Percentiles rank a stretch among this genome's conserved stretches.
Conservation (phyloP, 2,888 invertebrate species). For the Agrotis clavis region DNA sequence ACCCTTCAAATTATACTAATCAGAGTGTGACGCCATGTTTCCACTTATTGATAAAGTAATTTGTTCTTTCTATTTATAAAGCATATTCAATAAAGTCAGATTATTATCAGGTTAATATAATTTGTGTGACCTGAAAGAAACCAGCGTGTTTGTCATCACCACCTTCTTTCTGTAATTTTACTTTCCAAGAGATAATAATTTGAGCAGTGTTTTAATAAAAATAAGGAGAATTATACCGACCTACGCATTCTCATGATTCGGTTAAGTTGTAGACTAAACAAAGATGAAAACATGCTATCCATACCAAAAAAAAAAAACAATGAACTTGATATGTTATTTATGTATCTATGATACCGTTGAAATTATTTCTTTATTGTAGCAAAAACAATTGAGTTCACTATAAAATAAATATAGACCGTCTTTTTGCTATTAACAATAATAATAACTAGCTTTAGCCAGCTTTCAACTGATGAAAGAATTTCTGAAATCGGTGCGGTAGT, state of each 20-base stretch:
- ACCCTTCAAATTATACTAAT: too few species aligned
- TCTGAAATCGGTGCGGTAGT: too few species aligned
- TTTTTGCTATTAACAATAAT: too few species aligned
- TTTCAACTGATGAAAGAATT: too few species aligned
- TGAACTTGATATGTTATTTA: neutral
- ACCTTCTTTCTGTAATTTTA: too few species aligned
- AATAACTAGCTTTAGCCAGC: neutral
- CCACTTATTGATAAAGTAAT: slow-evolving; percentile 16
- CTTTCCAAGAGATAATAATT: neutral
- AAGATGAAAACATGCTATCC: neutral
- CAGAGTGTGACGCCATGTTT: neutral
- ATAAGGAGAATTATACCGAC: neutral
- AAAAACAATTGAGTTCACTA: neutral
- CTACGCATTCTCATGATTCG: neutral
- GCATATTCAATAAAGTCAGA: slow-evolving; percentile 9
- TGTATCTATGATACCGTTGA: neutral
- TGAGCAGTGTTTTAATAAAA: neutral
- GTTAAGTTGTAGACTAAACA: slow-evolving; percentile 3
- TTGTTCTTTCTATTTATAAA: neutral
- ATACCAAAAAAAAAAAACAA: neutral
- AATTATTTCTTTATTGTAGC: neutral
- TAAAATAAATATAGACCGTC: too few species aligned
- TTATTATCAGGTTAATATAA: neutral
- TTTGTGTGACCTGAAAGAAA: neutral
- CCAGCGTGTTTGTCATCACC: too few species aligned